phyloP scores from a whole-genome alignment of 2,113 vertebrate genomes.

The Empidonax alnorum region DNA sequence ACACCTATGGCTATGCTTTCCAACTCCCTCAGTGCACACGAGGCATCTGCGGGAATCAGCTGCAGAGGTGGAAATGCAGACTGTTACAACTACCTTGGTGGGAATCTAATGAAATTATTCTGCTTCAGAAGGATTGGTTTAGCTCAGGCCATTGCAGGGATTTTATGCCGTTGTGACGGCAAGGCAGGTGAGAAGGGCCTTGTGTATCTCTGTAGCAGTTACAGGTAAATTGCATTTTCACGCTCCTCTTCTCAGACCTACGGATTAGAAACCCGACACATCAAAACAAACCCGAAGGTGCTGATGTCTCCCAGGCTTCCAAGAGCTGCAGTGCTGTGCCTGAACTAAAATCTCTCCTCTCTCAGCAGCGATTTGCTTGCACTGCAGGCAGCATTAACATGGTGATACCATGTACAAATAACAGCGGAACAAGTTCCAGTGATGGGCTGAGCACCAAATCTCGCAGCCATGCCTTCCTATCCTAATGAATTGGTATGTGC shows the following conservation, averaged over 20 bases:
- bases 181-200: not conserved
- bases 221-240: not conserved
- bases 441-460: not conserved
- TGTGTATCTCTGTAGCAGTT: not conserved
- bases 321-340: not conserved
- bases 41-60: not conserved
- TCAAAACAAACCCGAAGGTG: not conserved
- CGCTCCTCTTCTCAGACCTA: not conserved
- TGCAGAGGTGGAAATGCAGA: not conserved
- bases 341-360: not conserved
- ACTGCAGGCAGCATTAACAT: not conserved
- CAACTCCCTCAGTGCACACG: not conserved
- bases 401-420: not conserved
- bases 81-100: not conserved
- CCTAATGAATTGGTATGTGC: not conserved
- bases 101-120: not conserved
- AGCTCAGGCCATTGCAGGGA: not conserved
- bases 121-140: not conserved
- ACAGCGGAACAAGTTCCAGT: not conserved
- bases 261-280: not conserved
- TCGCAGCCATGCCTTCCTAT: not conserved
- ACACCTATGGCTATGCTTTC: slow-evolving; percentile 61
- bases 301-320: not conserved
- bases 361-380: slow-evolving; percentile 1
- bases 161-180: not conserved